Evolutionary conservation across 1,140 invertebrate species (phyloP).

Genomic region (Venturia canescens): DNA sequence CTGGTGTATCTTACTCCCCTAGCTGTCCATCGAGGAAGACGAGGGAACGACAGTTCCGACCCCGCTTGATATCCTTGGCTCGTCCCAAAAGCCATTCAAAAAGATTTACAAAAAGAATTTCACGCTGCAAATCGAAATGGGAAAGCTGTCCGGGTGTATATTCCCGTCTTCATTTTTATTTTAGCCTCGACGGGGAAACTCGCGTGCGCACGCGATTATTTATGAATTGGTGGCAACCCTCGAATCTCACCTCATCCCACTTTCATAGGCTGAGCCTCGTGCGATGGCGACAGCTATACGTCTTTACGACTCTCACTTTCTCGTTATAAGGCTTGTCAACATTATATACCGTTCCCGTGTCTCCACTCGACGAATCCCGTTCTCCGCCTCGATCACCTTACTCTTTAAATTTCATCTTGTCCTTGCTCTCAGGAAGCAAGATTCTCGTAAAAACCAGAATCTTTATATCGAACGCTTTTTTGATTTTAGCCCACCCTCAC

Average conservation of each 20-base stretch:
- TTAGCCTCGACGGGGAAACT: background rate
- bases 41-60: background rate
- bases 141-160: too few relatives aligned
- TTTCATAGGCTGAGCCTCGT: background rate
- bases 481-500: background rate
- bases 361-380: background rate
- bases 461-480: background rate
- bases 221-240: conserved; percentile 3
- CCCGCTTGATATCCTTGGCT: background rate
- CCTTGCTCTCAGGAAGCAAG: background rate
- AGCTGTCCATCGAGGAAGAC: background rate
- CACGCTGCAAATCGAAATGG: background rate
- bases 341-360: conserved; percentile 1
- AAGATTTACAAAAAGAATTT: conserved; percentile 15
- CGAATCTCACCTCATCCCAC: background rate
- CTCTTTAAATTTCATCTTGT: background rate
- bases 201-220: background rate
- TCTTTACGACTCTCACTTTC: conserved; percentile 25
- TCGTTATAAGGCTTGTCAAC: background rate
- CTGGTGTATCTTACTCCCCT: background rate
- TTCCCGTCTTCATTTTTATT: background rate
- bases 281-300: background rate
- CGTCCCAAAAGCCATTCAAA: background rate
- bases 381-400: background rate
- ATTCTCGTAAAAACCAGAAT: background rate